Evolutionary conservation across 1,140 invertebrate species (phyloP).

Genomic region (Acromyrmex charruanus): DNA sequence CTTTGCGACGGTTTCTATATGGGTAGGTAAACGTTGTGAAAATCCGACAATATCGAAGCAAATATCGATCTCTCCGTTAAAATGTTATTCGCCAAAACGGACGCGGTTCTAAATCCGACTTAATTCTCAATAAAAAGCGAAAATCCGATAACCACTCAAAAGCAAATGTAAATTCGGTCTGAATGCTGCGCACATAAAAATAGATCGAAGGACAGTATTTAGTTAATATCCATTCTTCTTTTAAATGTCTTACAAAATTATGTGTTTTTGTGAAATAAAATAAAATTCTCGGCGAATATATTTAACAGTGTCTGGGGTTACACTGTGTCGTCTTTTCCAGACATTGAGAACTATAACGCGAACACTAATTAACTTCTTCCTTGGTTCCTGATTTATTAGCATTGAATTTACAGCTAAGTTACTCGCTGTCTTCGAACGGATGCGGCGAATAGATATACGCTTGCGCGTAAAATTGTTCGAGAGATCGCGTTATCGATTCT

Average conservation of each 20-base stretch:
- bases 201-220: background rate
- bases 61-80: constrained; percentile 46
- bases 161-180: constrained; percentile 1
- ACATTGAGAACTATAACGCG: background rate
- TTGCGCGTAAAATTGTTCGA: constrained; percentile 8
- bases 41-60: constrained; percentile 18
- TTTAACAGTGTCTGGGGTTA: background rate
- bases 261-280: background rate
- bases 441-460: constrained; percentile 14
- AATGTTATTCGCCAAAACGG: constrained; percentile 20
- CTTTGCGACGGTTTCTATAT: constrained; percentile 1
- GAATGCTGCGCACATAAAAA: background rate
- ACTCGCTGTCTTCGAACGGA: background rate
- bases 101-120: constrained; percentile 24
- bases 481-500: constrained; percentile 29
- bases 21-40: constrained; percentile 38
- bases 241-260: background rate
- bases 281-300: background rate
- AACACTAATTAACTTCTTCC: background rate
- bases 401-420: background rate
- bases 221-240: background rate
- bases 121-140: constrained; percentile 22
- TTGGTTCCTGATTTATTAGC: background rate
- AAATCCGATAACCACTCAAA: background rate
- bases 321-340: background rate